Evolutionary conservation across 2,797 vertebrate genomes (phyloP), one percentile per base, ranked within the genome.

Genomic region (Sebastes iracundus): DNA sequence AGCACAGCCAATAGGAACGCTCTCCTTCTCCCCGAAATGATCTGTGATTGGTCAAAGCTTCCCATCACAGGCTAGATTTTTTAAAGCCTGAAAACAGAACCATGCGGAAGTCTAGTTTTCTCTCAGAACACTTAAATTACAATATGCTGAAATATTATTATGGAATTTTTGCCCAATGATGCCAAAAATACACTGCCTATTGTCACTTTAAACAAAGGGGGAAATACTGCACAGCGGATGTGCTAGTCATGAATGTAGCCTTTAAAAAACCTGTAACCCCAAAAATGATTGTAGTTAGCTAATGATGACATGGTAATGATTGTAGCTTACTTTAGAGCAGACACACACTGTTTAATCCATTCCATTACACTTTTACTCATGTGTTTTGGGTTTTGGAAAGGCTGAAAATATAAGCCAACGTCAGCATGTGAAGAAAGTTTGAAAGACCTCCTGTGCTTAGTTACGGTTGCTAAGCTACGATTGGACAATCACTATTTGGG

Each of bases 21-120:
- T 16, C 38, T 42, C 38, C 0, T 0, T 42, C 38, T 42, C 6
- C 0, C 38, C 0, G 14, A 42, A 14, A 38, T 38, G 0, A 38
- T 0, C 13, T 38, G 35, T 38, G 35, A 1, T 38, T 38, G 35
- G 13, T 38, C 35, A 38, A 38, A 42, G 38, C 0, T 0, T 42
- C 38, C 38, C 38, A 0, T 42, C 38, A 42, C 0, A 0, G 38
- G 38, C 38, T 42, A 42, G 14, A 42, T 42, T 42, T 42, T 42
- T 16, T 42, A 42, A 16, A 42, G 38, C 38, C 38, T 42, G 38
- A 6, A 14, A 42, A 42, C 38, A 42, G 38, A 42, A 0, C 14
- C 14, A 42, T 42, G 38, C 1, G 38, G 14, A 42, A 42, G 38
- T 42, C 38, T 16, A 42, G 38, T 42, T 42, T 42, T 42, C 38